These are phyloP conservation scores for Pangasius macronema DNA, from an alignment of 2,797 vertebrate species.

Conservation along the genomic window DNA sequence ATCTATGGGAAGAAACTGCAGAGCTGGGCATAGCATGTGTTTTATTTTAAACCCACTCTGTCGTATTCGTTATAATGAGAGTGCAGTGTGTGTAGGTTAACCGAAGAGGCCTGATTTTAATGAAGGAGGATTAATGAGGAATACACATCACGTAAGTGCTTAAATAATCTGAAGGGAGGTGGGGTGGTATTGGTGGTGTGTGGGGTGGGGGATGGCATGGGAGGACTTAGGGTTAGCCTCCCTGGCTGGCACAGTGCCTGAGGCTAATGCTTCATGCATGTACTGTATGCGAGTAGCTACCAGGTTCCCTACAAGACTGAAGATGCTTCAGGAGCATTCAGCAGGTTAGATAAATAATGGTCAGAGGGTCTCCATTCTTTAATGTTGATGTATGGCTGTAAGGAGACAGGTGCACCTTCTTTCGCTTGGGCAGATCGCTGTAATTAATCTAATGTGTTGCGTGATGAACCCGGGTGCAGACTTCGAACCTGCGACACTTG, in stretches of 20 bases:
- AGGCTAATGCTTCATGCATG: slow-evolving; percentile 43
- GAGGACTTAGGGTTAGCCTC: slow-evolving; percentile 12
- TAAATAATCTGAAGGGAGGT: slow-evolving; percentile 39
- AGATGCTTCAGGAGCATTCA: slow-evolving; percentile 54
- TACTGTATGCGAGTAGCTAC: slow-evolving; percentile 12
- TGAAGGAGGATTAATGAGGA: slow-evolving; percentile 33
- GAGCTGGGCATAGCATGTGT: neutral
- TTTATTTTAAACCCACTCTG: slow-evolving; percentile 5
- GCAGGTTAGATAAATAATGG: slow-evolving; percentile 64
- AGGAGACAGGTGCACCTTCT: slow-evolving; percentile 65
- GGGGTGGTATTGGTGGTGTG: neutral
- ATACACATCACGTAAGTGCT: slow-evolving; percentile 33
- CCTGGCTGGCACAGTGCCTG: slow-evolving; percentile 36
- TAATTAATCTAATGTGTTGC: slow-evolving; percentile 68
- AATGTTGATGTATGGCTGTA: slow-evolving; percentile 69
- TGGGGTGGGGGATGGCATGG: neutral
- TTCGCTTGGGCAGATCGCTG: slow-evolving; percentile 60
- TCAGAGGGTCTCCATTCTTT: slow-evolving; percentile 61
- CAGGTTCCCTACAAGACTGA: slow-evolving; percentile 31
- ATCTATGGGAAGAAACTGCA: neutral
- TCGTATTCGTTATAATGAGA: slow-evolving; percentile 28
- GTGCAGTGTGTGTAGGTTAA: slow-evolving; percentile 29
- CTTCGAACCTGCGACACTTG: slow-evolving; percentile 46
- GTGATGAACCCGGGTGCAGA: slow-evolving; percentile 56
- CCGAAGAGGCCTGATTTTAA: slow-evolving; percentile 26